A percentile compares a stretch with the other conserved stretches of the same genome.
phyloP scores from a whole-genome alignment of 2,888 invertebrate genomes.

The Leptinotarsa haldemani region DNA sequence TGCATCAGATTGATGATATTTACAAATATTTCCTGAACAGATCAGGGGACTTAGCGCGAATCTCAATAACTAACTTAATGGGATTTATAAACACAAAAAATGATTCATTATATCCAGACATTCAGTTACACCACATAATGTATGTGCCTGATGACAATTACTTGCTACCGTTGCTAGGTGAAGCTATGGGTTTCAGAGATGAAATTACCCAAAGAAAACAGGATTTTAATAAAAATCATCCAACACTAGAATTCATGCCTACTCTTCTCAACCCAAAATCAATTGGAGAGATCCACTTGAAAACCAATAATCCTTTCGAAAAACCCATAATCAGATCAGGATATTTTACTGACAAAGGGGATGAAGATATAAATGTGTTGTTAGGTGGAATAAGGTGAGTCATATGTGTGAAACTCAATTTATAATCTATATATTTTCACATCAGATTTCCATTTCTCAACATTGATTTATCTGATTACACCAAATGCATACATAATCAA shows the following conservation, averaged over 20 bases:
- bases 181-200: conserved; percentile 56
- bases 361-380: conserved; percentile 67
- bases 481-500: no score
- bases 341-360: conserved; percentile 69
- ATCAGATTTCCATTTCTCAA: no score
- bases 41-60: conserved; percentile 67
- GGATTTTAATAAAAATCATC: conserved; percentile 37
- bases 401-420: no score
- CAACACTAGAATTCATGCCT: conserved; percentile 39
- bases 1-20: conserved; percentile 54
- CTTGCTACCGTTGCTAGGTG: conserved; percentile 39
- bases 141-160: conserved; percentile 55
- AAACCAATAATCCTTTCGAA: conserved; percentile 69
- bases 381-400: conserved; percentile 66
- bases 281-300: conserved; percentile 69
- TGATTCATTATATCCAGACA: conserved; percentile 66
- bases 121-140: conserved; percentile 61
- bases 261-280: conserved; percentile 65
- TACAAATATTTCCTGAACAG: conserved; percentile 67
- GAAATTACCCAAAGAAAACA: conserved; percentile 39
- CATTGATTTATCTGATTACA: no score
- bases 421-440: no score
- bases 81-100: conserved; percentile 68
- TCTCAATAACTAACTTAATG: conserved; percentile 65
- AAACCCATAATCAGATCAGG: conserved; percentile 73